Base-by-base conservation (phyloP, 2,113 vertebrate species). In the Sinocyclocheilus anophthalmus region DNA sequence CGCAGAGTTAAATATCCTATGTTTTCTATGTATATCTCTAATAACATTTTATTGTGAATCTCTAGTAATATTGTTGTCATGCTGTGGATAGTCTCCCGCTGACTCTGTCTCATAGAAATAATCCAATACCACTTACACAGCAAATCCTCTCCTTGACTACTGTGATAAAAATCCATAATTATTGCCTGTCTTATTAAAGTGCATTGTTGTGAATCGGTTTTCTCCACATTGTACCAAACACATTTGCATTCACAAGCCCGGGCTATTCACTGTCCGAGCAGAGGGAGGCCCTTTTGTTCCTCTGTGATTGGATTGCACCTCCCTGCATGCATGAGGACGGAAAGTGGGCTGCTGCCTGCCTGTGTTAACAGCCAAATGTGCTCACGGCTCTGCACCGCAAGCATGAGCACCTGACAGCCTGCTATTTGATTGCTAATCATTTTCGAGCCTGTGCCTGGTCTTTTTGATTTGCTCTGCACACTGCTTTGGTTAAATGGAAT, bases 401-500 rank as follows among this genome's bases (percentile, higher is more conserved):
- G 67, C 81, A 84, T 37, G 70, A 77, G 48, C 69, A 59, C 75
- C 80, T 73, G 75, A 85, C 81, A 86, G 82, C 24, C 79, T 85
- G 78, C 89, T 87, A 86, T 83, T 87, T 89, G 72, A 33, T 83
- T 90, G 85, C 86, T 93, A 92, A 93, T 93, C 88, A 89, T 89
- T 91, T 90, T 90, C 88, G 72, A 92, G 90, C 80, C 81, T 26
- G 37, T 76, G 80, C 76, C 93, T 88, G 77, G 63, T 70, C 85
- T 89, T 88, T 89, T 88, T 91, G 90, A 92, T 90, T 92, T 89
- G 89, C 90, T 88, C 87, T 87, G 84, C 85, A 84, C 88, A 88
- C 87, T 82, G 87, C 88, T 90, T 91, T 89, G 90, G 90, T 85
- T 92, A 92, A 94, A 93, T 92, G 89, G 90, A 93, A 93, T 94